Evolutionary conservation across 1,140 invertebrate genomes (phyloP), one percentile per base, ranked within the genome.

Genomic region (Wiebesia pumilae): DNA sequence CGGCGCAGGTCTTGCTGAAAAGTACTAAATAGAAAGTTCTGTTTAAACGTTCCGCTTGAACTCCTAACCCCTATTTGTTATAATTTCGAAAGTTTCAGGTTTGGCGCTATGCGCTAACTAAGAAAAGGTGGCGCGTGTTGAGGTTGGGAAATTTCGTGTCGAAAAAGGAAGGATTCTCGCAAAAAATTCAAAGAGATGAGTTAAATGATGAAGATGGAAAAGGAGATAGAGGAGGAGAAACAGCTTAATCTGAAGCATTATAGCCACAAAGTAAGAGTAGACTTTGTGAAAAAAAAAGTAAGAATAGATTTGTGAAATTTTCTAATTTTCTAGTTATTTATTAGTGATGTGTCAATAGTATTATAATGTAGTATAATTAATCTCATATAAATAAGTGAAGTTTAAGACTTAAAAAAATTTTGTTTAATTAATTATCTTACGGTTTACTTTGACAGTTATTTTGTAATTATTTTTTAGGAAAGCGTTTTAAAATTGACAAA

Each of bases 11-110:
- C 58, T 62, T 27, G 7, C 43, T 51, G 35, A 43, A 77, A 62
- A 84, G 47, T 33, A 27, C 33, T 43, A 80, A 85, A 81, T 62
- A 67, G 40, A 81, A 79, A 87, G 71, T 79, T 73, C 75, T 78
- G 67, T 65, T 87, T 84, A 80, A 87, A 58, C 47, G 81, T 80
- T 58, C 54, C 71, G 85, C 35, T 71, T 84, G 27, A 80, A 80
- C 81, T 87, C 33, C 58, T 77, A 62, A 80, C 81, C 81, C 81
- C 81, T 84, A 87, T 87, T 84, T 87, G 77, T 81, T 81, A 77
- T 87, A 71, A 83, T 87, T 87, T 51, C 24, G 40, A 83, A 84
- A 87, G 81, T 87, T 87, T 83, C 10, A 16, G 19, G 78, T 54
- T n/a, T n/a, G 43, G 81, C 47, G 71, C 40, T 82, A 84, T 87